phyloP scores from a whole-genome alignment of 2,113 vertebrate species.

The Poeciliopsis retropinna region DNA sequence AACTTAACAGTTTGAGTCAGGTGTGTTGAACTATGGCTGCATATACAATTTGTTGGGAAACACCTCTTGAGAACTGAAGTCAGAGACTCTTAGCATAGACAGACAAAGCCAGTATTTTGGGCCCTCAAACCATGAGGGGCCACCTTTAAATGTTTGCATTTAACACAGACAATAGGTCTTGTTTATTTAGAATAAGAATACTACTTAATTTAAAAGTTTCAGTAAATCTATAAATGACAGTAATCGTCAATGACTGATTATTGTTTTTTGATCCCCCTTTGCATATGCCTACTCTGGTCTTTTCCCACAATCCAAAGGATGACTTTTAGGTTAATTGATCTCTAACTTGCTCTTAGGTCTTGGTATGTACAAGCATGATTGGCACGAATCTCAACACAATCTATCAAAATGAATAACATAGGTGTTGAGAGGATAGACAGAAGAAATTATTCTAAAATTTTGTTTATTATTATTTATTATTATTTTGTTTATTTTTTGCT shows the following conservation, averaged over 20 bases:
- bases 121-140: neutral
- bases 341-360: neutral
- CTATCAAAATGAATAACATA: neutral
- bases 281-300: neutral
- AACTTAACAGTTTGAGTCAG: too few species aligned
- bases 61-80: too few species aligned
- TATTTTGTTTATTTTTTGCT: too few species aligned
- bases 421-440: neutral
- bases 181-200: neutral
- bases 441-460: neutral
- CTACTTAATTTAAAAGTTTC: too few species aligned
- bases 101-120: neutral
- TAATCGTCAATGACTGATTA: too few species aligned
- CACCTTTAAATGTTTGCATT: neutral
- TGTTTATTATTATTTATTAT: too few species aligned
- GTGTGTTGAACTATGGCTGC: too few species aligned
- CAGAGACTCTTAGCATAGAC: too few species aligned
- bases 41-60: too few species aligned
- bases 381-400: neutral
- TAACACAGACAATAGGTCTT: neutral
- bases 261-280: neutral
- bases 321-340: neutral
- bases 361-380: neutral
- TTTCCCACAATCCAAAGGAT: neutral
- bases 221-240: too few species aligned